Evolutionary conservation across 2,888 invertebrate species (phyloP), one percentile per base, ranked within the genome.

Genomic region (Ypsolopha sequella): DNA sequence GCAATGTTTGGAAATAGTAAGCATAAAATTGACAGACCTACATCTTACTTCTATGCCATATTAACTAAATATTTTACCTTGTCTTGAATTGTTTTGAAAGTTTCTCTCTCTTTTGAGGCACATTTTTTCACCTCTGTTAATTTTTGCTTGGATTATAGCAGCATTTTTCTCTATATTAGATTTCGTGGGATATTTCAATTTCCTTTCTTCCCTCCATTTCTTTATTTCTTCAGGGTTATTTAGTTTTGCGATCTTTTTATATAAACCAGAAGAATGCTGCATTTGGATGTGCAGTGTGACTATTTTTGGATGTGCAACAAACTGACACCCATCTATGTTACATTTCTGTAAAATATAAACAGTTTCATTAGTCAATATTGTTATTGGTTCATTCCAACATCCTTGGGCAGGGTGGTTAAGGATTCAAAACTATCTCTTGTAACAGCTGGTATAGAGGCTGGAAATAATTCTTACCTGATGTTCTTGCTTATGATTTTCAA

Each of bases 241-340:
- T 6, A 93, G 65, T 58, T 92, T 91, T 59, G 91, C 90, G 55
- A 97, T 92, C 73, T 91, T 92, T 51, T 92, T 89, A 64, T 92
- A 97, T 13, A 96, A 75, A 0, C 96, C 96, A n/a, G 92, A 91
- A 6, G 89, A 88, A 75, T 97, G 97, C 77, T 96, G 94, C 88
- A 93, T 91, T 70, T 89, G 88, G 58, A 95, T 90, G 68, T 97
- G 97, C 60, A 91, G 91, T 54, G 92, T 91, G 10, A 97, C 90
- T 2, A 96, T 88, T 70, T 91, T 91, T 4, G 92, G 90, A 69
- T 94, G 93, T 4, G 94, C 95, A 53, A 90, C 84, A 78, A 94
- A 95, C 38, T 86, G 88, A 68, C 97, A 97, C 10, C 93, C 93
- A 62, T 94, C 94, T 50, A 93, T 89, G 50, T 91, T 92, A 68